These are phyloP conservation scores for Spodoptera exigua DNA, from an alignment of 2,888 invertebrate species.

Conservation along the genomic window DNA sequence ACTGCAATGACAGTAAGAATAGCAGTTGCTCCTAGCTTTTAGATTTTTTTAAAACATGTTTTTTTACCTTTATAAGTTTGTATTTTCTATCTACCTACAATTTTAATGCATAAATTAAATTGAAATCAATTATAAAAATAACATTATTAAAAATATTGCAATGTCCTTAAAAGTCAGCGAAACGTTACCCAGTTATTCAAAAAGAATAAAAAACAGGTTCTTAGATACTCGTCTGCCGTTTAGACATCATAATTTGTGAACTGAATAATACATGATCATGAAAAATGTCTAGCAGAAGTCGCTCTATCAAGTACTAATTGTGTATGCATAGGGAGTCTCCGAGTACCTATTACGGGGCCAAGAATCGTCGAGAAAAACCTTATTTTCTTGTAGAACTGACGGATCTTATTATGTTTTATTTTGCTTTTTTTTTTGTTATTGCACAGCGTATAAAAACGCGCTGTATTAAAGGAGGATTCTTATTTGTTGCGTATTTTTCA, in stretches of 20 bases:
- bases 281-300: conserved; percentile 36
- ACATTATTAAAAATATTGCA: too few relatives aligned
- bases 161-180: too few relatives aligned
- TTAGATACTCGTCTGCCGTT: conserved; percentile 6
- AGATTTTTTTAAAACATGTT: too few relatives aligned
- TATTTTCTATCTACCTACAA: too few relatives aligned
- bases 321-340: conserved; percentile 48
- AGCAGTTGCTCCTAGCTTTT: too few relatives aligned
- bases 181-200: conserved; percentile 9
- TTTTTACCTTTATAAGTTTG: too few relatives aligned
- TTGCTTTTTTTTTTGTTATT: conserved; percentile 19
- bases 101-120: too few relatives aligned
- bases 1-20: too few relatives aligned
- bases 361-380: conserved; percentile 8
- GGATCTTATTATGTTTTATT: conserved; percentile 35
- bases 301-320: conserved; percentile 50
- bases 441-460: background rate
- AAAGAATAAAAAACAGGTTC: conserved; percentile 9
- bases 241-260: conserved; percentile 34
- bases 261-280: conserved; percentile 52
- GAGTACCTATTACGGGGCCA: conserved; percentile 35
- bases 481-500: conserved; percentile 7
- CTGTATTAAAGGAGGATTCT: conserved; percentile 10
- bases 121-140: too few relatives aligned
- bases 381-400: conserved; percentile 47